Conservation (phyloP, 2,888 invertebrate species). For the Apodemia zela region DNA sequence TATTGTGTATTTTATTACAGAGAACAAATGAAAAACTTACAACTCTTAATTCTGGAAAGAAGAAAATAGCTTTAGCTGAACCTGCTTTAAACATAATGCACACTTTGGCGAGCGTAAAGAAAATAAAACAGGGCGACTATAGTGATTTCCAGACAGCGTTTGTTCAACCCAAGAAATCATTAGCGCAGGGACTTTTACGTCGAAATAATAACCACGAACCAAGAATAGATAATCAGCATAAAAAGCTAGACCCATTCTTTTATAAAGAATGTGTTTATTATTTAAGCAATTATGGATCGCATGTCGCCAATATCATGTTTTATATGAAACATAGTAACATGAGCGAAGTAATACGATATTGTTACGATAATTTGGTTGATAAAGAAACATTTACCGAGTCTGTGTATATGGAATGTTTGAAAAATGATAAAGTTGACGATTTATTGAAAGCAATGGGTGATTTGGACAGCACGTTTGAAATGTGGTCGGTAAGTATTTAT, state of each 20-base stretch:
- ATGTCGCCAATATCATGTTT: conserved; percentile 86
- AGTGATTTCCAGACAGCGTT: conserved; percentile 69
- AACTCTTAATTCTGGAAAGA: conserved; percentile 65
- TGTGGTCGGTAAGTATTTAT: conserved; percentile 86
- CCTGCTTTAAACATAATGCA: conserved; percentile 82
- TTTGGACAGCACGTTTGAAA: conserved; percentile 83
- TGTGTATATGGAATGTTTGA: conserved; percentile 85
- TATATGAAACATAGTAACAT: conserved; percentile 86
- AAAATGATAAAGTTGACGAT: conserved; percentile 81
- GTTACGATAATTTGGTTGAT: conserved; percentile 84
- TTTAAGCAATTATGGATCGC: conserved; percentile 88
- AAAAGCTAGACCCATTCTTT: conserved; percentile 77
- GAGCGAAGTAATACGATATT: conserved; percentile 84
- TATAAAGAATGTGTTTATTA: conserved; percentile 92
- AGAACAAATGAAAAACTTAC: conserved; percentile 66
- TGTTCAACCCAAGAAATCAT: conserved; percentile 56
- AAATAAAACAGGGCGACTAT: conserved; percentile 79
- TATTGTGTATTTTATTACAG: conserved; percentile 41
- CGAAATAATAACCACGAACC: conserved; percentile 60
- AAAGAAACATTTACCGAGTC: conserved; percentile 86
- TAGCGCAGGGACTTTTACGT: conserved; percentile 68
- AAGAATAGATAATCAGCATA: conserved; percentile 53
- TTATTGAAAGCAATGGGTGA: conserved; percentile 83
- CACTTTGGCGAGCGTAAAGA: conserved; percentile 77
- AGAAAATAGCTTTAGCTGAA: conserved; percentile 72